Base-by-base conservation (phyloP, 2,888 invertebrate species). In the Limnephilus lunatus region DNA sequence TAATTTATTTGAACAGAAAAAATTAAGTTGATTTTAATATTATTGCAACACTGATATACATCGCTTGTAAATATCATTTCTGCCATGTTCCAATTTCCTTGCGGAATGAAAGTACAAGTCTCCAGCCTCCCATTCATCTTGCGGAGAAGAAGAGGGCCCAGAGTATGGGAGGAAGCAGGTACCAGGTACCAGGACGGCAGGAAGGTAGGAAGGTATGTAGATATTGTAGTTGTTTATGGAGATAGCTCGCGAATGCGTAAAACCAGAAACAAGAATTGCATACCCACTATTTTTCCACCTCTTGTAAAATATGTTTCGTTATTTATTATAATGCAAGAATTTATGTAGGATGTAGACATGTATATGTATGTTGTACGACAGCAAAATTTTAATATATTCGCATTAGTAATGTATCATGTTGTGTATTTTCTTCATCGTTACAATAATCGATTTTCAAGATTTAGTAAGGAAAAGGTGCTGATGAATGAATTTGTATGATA, bases 21-120 rank as follows among this genome's bases (percentile, higher is more conserved):
- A 48, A 68, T 31, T 31, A 53, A 85, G 31, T 31, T 30, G 87
- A 87, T 87, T 87, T 87, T n/a, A 87, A 53, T 87, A 68, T 30
- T 87, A 30, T 87, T 31, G 87, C 68, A n/a, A 30, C 48, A 32
- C 12, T 31, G 87, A 87, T 87, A 87, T 2, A 53, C 53, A 85
- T 85, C 85, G 25, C 68, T 32, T 68, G 48, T 68, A 68, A 87
- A 32, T 87, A 85, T 85, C 19, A 85, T 85, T 85, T 44, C 85
- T 85, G 39, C 85, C 87, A 31, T 87, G 87, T 87, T 87, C 87
- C 87, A 87, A 87, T 87, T 87, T 87, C 15, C 87, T 87, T 32
- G 85, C 85, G 35, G 31, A 87, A 53, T 87, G 53, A 30, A 87
- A 87, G 87, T 53, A 53, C 87, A 48, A 68, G 32, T 53, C 87